Conservation (phyloP, 2,113 vertebrate genomes). For the Myrmecobius fasciatus region DNA sequence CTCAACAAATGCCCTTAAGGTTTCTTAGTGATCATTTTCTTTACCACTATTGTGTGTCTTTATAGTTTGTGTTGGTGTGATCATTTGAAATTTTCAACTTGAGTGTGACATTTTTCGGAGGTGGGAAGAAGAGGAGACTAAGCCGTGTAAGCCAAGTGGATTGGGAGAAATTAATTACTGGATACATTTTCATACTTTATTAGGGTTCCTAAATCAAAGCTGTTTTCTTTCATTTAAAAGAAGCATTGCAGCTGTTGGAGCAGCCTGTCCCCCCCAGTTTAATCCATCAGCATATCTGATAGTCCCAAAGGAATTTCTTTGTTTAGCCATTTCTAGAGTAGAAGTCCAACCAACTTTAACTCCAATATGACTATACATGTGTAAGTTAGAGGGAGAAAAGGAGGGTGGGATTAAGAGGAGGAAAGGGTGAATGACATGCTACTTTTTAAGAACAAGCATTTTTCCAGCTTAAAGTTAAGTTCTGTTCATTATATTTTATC, state of each 20-base stretch:
- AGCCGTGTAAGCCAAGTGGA: constrained; percentile 39
- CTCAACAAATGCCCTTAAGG: not conserved
- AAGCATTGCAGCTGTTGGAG: constrained; percentile 7
- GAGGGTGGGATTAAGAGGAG: not conserved
- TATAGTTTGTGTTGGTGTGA: constrained; percentile 31
- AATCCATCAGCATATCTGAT: constrained; percentile 62
- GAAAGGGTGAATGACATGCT: not conserved
- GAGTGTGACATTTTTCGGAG: constrained; percentile 43
- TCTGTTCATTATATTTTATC: constrained; percentile 39
- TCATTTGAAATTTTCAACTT: constrained; percentile 53
- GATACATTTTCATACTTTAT: constrained; percentile 57
- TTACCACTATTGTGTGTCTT: not conserved
- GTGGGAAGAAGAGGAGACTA: constrained; percentile 39
- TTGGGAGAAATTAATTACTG: constrained; percentile 64
- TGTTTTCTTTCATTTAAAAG: constrained; percentile 58
- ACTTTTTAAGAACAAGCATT: constrained; percentile 50
- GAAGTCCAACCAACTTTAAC: constrained; percentile 4
- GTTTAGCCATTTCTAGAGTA: constrained; percentile 45
- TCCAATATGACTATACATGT: constrained; percentile 36
- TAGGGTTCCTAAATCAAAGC: constrained; percentile 49
- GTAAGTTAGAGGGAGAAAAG: not conserved
- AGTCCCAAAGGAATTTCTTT: constrained; percentile 48
- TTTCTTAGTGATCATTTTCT: constrained; percentile 18
- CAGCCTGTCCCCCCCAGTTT: constrained; percentile 59
- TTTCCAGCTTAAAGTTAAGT: constrained; percentile 50